These are phyloP conservation scores for Axinella damicornis DNA, from an alignment of 37 sponge, comb jelly and placozoan species.

Conservation along the genomic window DNA sequence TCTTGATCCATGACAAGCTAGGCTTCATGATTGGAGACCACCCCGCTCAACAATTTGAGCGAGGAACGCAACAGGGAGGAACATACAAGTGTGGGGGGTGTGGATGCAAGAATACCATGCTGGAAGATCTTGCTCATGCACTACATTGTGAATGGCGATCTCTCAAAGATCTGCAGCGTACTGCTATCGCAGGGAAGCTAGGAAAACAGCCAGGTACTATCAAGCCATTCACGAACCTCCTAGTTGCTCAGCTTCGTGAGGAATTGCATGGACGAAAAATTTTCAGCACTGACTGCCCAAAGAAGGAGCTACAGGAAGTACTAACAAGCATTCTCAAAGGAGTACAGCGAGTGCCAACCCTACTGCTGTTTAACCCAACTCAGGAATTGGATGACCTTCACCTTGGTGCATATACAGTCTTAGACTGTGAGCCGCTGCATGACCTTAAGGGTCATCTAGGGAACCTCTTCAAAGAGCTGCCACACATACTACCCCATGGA, in stretches of 20 bases:
- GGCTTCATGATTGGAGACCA: conserved; percentile 53
- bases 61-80: conserved; percentile 46
- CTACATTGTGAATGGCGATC: conserved; percentile 11
- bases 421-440: conserved; percentile 23
- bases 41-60: conserved; percentile 7
- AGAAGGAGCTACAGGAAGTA: not conserved
- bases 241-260: not conserved
- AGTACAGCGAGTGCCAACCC: not conserved
- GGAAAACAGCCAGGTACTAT: conserved; percentile 14
- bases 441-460: conserved; percentile 14
- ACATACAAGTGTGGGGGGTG: conserved; percentile 35
- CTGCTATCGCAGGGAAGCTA: conserved; percentile 8
- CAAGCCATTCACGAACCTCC: conserved; percentile 29
- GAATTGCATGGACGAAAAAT: not conserved
- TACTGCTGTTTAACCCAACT: not conserved
- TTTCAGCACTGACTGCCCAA: not conserved
- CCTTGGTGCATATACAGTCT: not conserved
- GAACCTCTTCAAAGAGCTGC: conserved; percentile 3
- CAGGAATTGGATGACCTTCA: not conserved
- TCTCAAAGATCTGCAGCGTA: conserved; percentile 8
- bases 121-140: conserved; percentile 38
- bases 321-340: not conserved
- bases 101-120: not conserved
- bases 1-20: conserved; percentile 26
- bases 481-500: not conserved